A percentile compares a stretch with the other conserved stretches of the same genome.
These are phyloP conservation scores for Andrena fulva DNA, from an alignment of 2,888 invertebrate species.

Conservation along the genomic window DNA sequence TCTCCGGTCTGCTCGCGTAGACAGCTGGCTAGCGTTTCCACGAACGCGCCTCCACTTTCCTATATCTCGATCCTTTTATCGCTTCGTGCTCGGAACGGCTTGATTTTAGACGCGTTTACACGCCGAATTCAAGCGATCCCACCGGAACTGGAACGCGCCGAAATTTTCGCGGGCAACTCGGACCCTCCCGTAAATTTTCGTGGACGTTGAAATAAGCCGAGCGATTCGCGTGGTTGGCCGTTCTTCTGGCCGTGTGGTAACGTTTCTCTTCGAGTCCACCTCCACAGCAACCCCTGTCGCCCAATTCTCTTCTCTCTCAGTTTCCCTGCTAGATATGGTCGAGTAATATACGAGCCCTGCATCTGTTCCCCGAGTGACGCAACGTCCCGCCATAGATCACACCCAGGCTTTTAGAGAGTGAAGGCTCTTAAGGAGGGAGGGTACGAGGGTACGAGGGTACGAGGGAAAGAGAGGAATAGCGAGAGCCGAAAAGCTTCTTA, in stretches of 20 bases:
- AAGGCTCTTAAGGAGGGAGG: slow-evolving; percentile 85
- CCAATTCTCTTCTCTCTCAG: slow-evolving; percentile 47
- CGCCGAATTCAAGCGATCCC: not conserved
- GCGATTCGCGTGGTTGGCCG: slow-evolving; percentile 83
- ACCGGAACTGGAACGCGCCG: slow-evolving; percentile 17
- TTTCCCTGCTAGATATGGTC: slow-evolving; percentile 80
- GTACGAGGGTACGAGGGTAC: slow-evolving; percentile 68
- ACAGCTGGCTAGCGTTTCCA: slow-evolving; percentile 82
- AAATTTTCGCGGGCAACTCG: slow-evolving; percentile 2
- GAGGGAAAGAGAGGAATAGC: slow-evolving; percentile 55
- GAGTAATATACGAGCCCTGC: slow-evolving; percentile 85
- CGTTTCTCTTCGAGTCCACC: slow-evolving; percentile 60
- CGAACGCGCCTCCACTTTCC: slow-evolving; percentile 45
- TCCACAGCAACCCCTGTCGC: slow-evolving; percentile 17
- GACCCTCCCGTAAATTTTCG: slow-evolving; percentile 53
- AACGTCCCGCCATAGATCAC: slow-evolving; percentile 89
- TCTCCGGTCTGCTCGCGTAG: slow-evolving; percentile 64
- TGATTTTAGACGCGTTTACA: not conserved
- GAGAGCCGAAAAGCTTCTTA: slow-evolving; percentile 23
- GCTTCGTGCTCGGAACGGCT: not conserved
- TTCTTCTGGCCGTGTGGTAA: slow-evolving; percentile 78
- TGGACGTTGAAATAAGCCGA: slow-evolving; percentile 70
- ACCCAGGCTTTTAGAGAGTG: slow-evolving; percentile 87
- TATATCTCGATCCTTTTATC: slow-evolving; percentile 1
- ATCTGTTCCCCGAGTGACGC: slow-evolving; percentile 87